Evolutionary conservation across 2,888 invertebrate genomes (phyloP), one percentile per base, ranked within the genome.

Genomic region (Erpobdella octoculata): DNA sequence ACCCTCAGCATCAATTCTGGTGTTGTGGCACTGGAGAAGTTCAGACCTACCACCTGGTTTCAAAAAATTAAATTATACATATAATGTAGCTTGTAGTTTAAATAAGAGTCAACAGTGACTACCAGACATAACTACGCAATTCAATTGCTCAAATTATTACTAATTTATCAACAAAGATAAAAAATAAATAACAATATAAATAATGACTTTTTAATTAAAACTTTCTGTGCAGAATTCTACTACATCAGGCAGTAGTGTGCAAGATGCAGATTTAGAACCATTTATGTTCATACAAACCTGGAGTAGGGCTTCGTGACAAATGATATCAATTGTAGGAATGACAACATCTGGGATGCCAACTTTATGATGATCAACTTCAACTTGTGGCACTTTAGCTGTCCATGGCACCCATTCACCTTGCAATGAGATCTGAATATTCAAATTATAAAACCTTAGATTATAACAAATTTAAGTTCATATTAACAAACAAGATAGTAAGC

Each of bases 21-120:
- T 0, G 97, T 97, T 25, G 98, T 99, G 12, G 98, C 98, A 1
- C 96, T 96, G 0, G 97, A 97, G 86, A 99, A 99, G 86, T 99
- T 99, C 75, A 99, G 87, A 35, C 98, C 98, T 33, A 99, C 97
- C 59, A 99, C 96, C 84, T 84, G 75, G n/a, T n/a, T n/a, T n/a
- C n/a, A n/a, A n/a, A n/a, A n/a, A n/a, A n/a, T n/a, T n/a, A n/a
- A n/a, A n/a, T 18, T 37, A 15, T 15, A 8, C 15, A 18, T 12
- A 9, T 9, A n/a, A n/a, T n/a, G n/a, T n/a, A n/a, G n/a, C n/a
- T n/a, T n/a, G n/a, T n/a, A n/a, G n/a, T n/a, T 59, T 15, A 12
- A 21, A 12, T 21, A n/a, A 9, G 15, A 21, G 18, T 15, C 18
- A 46, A 46, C n/a, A n/a, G n/a, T n/a, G n/a, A n/a, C n/a, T n/a